Percentiles rank a stretch among this genome's conserved stretches.
These are phyloP conservation scores for Heliconius hermathena DNA, from an alignment of 1,140 invertebrate genomes.

Conservation along the genomic window DNA sequence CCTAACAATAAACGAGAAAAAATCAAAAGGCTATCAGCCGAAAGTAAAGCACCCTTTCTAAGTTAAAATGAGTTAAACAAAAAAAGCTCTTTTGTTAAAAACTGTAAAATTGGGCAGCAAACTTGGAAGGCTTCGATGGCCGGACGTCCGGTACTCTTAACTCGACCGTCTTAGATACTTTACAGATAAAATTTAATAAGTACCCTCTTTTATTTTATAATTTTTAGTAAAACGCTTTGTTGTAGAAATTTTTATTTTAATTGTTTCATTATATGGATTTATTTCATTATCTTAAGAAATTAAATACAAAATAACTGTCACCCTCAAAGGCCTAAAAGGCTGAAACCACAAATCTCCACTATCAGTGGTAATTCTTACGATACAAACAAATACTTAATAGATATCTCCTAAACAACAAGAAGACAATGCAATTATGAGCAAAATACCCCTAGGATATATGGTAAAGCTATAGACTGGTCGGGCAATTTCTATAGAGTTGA, in stretches of 20 bases:
- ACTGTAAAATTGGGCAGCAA: conserved; percentile 51
- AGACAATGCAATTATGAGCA: background rate
- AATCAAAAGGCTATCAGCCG: conserved; percentile 17
- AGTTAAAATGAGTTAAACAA: conserved; percentile 17
- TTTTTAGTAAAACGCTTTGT: background rate
- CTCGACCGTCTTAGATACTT: conserved; percentile 6
- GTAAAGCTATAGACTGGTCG: background rate
- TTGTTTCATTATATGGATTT: background rate
- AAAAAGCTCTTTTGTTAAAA: conserved; percentile 32
- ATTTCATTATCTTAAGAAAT: background rate
- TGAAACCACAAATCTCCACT: background rate
- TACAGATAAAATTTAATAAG: conserved; percentile 12
- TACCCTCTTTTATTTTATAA: conserved; percentile 6
- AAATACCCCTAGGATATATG: background rate
- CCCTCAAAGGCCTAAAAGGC: too few species aligned
- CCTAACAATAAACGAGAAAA: background rate
- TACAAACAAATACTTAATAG: background rate
- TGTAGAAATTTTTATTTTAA: background rate
- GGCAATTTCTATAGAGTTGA: conserved; percentile 4
- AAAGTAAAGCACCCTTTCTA: conserved; percentile 24
- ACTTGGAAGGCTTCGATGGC: conserved; percentile 41
- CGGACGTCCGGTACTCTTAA: conserved; percentile 48
- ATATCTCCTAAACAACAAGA: background rate
- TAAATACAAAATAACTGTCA: background rate
- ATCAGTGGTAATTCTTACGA: background rate